Evolutionary conservation across 2,888 invertebrate genomes (phyloP), one percentile per base, ranked within the genome.

Genomic region (Cephus runcator): DNA sequence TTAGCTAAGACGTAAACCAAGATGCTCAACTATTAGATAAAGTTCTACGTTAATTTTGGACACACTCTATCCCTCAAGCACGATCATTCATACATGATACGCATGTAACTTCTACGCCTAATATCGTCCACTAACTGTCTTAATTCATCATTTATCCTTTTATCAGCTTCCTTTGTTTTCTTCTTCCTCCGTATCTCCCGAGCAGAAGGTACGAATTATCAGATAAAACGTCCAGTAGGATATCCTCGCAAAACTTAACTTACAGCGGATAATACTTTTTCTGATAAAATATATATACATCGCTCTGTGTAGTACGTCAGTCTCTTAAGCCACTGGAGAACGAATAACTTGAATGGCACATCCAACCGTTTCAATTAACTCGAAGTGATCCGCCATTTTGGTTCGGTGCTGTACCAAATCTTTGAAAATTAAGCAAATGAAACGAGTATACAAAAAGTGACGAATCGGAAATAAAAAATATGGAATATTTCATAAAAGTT

Each of bases 271-370:
- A 80, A 81, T 80, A 77, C 79, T 80, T 75, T 80, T 82, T 83
- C 83, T 83, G 81, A 84, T 85, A 85, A 85, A 86, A 85, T 86
- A 85, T 86, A 85, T 77, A 71, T 86, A 81, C 81, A 82, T 79
- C 77, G 81, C 78, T 82, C 78, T 81, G 79, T 81, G 81, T 82
- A 78, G 56, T 23, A 56, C 56, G 23, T 83, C 85, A 85, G 84
- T 84, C 85, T 83, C 83, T 82, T 81, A 81, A 82, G 81, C 81
- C 84, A 83, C 83, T 81, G 82, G 77, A 80, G 81, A 34, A 34
- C 33, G 71, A 71, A 71, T 31, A 71, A 34, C 15, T 31, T 23
- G 34, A 71, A 71, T 34, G 71, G 34, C 34, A 71, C 34, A 31
- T 71, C 12, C 1, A 31, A 33, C 34, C 31, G 15, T 71, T 31